Evolutionary conservation across 2,797 vertebrate genomes (phyloP).

Genomic region (Dipus sagitta): DNA sequence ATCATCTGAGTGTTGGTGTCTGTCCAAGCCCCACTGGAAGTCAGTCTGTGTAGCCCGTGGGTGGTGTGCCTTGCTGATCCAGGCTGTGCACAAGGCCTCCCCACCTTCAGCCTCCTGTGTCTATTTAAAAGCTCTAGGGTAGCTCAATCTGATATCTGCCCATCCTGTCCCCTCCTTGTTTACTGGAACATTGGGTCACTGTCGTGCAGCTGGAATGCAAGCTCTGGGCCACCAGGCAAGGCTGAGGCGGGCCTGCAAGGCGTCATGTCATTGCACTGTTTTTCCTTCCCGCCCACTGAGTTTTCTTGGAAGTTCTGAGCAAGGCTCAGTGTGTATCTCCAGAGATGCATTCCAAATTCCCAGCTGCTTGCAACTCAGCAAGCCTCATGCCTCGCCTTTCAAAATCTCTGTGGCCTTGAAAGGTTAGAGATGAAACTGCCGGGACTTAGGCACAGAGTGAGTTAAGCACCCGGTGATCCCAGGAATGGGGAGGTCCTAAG

Average conservation of each 20-base stretch:
- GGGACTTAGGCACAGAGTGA: too few relatives aligned
- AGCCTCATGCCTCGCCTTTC: slow-evolving; percentile 32
- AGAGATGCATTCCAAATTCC: slow-evolving; percentile 71
- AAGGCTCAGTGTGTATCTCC: slow-evolving; percentile 67
- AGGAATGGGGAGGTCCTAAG: background rate
- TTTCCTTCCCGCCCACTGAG: slow-evolving; percentile 77
- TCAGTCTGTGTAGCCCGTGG: background rate
- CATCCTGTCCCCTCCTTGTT: slow-evolving; percentile 73
- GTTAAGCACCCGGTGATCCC: fast-evolving
- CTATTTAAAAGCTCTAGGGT: slow-evolving; percentile 68
- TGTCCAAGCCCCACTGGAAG: background rate
- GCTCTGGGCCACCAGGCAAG: slow-evolving; percentile 51
- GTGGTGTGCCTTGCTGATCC: background rate
- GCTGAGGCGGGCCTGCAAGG: slow-evolving; percentile 42
- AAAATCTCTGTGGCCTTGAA: background rate
- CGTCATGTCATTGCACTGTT: slow-evolving; percentile 64
- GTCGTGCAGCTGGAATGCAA: slow-evolving; percentile 70
- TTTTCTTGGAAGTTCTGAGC: slow-evolving; percentile 75
- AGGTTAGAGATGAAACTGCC: slow-evolving; percentile 1
- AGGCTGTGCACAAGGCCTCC: background rate
- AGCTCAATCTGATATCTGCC: slow-evolving; percentile 72
- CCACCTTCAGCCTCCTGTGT: background rate
- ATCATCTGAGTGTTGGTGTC: background rate
- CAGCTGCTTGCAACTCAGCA: slow-evolving; percentile 65
- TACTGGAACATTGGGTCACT: slow-evolving; percentile 81